Percentiles rank a stretch among this genome's conserved stretches.
Evolutionary conservation across 2,888 invertebrate genomes (phyloP).

Genomic region (Sympetrum striolatum): DNA sequence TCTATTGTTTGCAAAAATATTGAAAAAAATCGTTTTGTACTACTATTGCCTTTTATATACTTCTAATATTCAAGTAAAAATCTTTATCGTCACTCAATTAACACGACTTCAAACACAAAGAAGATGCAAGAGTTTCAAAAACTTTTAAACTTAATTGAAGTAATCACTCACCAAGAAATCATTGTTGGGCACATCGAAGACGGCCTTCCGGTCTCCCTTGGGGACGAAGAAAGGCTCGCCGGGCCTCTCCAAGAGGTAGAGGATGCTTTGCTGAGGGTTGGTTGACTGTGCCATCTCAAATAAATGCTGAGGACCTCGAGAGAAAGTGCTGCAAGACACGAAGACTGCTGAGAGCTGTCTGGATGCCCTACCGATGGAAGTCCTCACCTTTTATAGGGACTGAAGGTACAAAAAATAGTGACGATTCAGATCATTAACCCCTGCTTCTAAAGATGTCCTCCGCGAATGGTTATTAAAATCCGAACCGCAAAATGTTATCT

Average conservation of each 20-base stretch:
- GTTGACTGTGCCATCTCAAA: not conserved
- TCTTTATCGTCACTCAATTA: no score
- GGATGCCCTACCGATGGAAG: not conserved
- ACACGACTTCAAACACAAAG: no score
- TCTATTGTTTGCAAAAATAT: no score
- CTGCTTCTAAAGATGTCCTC: not conserved
- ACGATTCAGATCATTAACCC: no score
- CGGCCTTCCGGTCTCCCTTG: slow-evolving; percentile 68
- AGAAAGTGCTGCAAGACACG: not conserved
- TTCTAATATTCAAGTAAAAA: no score
- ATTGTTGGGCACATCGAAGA: slow-evolving; percentile 70
- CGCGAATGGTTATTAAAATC: not conserved
- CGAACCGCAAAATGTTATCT: not conserved
- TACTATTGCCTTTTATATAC: no score
- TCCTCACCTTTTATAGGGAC: not conserved
- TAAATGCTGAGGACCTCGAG: not conserved
- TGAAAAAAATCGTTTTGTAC: no score
- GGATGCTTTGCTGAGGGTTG: slow-evolving; percentile 46
- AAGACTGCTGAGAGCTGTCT: not conserved
- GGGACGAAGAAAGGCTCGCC: slow-evolving; percentile 79
- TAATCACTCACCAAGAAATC: slow-evolving; percentile 68
- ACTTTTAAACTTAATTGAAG: not conserved
- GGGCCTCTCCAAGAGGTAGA: slow-evolving; percentile 77
- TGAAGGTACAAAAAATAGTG: not conserved
- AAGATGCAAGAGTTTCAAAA: no score